Conservation (phyloP, 2,888 invertebrate species). For the Phanerotoma sp. region DNA sequence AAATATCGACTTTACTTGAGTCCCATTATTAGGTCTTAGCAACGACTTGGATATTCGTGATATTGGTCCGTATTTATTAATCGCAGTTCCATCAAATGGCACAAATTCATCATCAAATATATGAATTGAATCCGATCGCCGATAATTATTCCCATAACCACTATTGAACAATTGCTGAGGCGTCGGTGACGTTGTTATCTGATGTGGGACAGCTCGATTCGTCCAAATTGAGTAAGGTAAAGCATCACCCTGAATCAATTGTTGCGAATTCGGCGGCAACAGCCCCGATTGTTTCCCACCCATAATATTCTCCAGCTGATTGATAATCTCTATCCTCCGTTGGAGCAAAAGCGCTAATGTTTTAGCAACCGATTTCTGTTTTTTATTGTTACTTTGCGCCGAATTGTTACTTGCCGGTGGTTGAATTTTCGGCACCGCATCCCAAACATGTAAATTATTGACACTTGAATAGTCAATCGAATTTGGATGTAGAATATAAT, state of each 20-base stretch:
- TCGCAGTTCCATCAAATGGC: constrained; percentile 67
- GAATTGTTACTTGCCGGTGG: no score
- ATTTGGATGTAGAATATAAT: constrained; percentile 49
- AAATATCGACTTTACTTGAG: constrained; percentile 48
- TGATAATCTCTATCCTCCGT: constrained; percentile 65
- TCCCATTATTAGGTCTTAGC: constrained; percentile 44
- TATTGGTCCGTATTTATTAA: constrained; percentile 71
- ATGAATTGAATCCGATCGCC: constrained; percentile 62
- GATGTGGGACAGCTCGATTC: constrained; percentile 45
- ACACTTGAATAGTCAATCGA: constrained; percentile 47
- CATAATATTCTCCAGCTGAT: constrained; percentile 65
- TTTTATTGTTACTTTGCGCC: constrained; percentile 47
- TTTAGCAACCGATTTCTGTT: constrained; percentile 58
- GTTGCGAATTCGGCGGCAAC: constrained; percentile 43
- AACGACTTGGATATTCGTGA: constrained; percentile 57
- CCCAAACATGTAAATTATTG: constrained; percentile 52
- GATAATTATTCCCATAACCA: constrained; percentile 53
- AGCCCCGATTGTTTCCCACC: no score
- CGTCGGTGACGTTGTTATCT: constrained; percentile 39
- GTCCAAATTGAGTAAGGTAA: constrained; percentile 53
- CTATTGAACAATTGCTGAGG: constrained; percentile 44
- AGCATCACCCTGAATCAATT: constrained; percentile 46
- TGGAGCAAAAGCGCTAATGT: constrained; percentile 64
- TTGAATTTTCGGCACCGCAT: no score
- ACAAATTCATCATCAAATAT: constrained; percentile 67